Conservation (phyloP, 2,113 vertebrate genomes). For the Nerophis lumbriciformis region DNA sequence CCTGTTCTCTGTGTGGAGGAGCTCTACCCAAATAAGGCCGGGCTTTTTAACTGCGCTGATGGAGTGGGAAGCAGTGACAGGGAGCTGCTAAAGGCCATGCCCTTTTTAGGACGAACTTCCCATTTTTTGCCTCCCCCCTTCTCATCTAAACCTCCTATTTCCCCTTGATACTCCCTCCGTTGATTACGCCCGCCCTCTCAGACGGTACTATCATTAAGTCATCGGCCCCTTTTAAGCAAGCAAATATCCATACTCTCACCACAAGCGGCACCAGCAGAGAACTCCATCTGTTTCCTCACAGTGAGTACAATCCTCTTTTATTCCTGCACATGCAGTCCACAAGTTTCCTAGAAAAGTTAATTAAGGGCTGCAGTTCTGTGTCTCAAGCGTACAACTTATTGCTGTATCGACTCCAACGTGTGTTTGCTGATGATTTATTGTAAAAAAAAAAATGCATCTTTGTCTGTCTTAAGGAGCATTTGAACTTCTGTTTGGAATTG, state of each 20-base stretch:
- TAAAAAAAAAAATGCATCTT: no score
- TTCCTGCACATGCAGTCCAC: background rate
- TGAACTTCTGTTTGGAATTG: no score
- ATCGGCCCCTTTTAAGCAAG: slow-evolving; percentile 64
- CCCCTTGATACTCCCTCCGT: slow-evolving; percentile 18
- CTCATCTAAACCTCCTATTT: slow-evolving; percentile 27
- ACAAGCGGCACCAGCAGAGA: slow-evolving; percentile 42
- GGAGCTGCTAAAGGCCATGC: slow-evolving; percentile 65
- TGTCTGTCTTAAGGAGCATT: no score
- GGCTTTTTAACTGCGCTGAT: slow-evolving; percentile 44
- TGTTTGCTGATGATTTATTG: no score
- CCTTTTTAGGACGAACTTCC: slow-evolving; percentile 69
- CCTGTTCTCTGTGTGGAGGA: slow-evolving; percentile 32
- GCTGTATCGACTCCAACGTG: no score
- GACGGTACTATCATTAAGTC: slow-evolving; percentile 59
- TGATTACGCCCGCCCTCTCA: slow-evolving; percentile 22
- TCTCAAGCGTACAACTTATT: background rate
- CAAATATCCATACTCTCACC: slow-evolving; percentile 43
- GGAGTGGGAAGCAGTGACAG: slow-evolving; percentile 39
- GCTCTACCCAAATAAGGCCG: slow-evolving; percentile 72
- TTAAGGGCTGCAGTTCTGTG: background rate
- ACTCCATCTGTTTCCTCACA: slow-evolving; percentile 36
- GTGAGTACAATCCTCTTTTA: slow-evolving; percentile 53
- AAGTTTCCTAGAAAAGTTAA: background rate
- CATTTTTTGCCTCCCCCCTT: slow-evolving; percentile 38